Conservation (phyloP, 2,113 vertebrate species). For the Gadus macrocephalus region DNA sequence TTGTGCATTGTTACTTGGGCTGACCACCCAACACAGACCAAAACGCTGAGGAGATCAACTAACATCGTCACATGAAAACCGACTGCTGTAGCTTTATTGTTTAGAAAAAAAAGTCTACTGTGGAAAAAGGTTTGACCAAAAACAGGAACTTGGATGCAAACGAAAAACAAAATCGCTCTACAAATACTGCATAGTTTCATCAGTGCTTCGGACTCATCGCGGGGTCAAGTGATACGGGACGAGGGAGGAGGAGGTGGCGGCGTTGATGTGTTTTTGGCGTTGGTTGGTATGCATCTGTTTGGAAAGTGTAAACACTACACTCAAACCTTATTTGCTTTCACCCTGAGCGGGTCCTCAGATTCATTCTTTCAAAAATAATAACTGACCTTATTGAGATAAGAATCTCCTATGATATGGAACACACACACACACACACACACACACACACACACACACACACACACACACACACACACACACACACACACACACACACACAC, state of each 20-base stretch:
- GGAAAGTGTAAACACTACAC: slow-evolving; percentile 71
- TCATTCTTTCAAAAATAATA: slow-evolving; percentile 46
- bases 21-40: too few species aligned
- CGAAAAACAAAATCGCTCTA: slow-evolving; percentile 50
- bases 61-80: slow-evolving; percentile 13
- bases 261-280: slow-evolving; percentile 64
- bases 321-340: slow-evolving; percentile 48
- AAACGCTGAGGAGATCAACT: not conserved
- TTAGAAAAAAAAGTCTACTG: slow-evolving; percentile 24
- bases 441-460: too few species aligned
- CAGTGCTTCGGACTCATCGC: slow-evolving; percentile 60
- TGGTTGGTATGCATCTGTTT: slow-evolving; percentile 58
- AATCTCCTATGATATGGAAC: slow-evolving; percentile 37
- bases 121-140: slow-evolving; percentile 2
- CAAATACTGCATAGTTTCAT: slow-evolving; percentile 68
- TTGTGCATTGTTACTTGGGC: slow-evolving; percentile 42
- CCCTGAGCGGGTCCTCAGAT: slow-evolving; percentile 69
- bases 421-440: slow-evolving; percentile 31
- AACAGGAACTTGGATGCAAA: slow-evolving; percentile 16
- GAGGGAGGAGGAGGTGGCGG: slow-evolving; percentile 44
- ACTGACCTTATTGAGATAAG: slow-evolving; percentile 40
- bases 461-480: too few species aligned
- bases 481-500: slow-evolving; percentile 3
- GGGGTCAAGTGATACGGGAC: slow-evolving; percentile 27
- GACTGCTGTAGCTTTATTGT: slow-evolving; percentile 40